Evolutionary conservation across 35 echinoderm and acorn worm genomes (phyloP).

Genomic region (Hemicentrotus pulcherrimus): DNA sequence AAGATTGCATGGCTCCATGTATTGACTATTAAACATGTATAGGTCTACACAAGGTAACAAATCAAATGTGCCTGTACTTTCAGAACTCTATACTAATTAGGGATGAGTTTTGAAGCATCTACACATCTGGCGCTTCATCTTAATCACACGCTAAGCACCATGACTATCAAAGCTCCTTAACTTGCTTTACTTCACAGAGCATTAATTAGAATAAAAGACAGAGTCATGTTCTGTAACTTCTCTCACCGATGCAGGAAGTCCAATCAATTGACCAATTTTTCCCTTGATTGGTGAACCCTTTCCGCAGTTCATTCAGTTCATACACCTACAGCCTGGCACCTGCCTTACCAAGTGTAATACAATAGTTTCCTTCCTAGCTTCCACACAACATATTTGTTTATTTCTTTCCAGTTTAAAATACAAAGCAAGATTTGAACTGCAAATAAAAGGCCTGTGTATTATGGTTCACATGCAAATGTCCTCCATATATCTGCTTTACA

Average conservation of each 20-base stretch:
- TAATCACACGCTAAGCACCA: background rate
- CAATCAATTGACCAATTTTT: constrained; percentile 19
- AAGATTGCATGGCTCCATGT: background rate
- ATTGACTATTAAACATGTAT: background rate
- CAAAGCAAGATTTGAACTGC: background rate
- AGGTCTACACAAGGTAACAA: background rate
- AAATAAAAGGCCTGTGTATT: background rate
- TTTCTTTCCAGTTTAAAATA: background rate
- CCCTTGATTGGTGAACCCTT: constrained; percentile 4
- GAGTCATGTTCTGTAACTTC: background rate
- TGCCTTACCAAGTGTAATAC: background rate
- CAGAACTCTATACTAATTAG: background rate
- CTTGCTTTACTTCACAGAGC: background rate
- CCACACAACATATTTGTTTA: background rate
- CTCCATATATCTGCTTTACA: too few species aligned
- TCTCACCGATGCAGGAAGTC: background rate
- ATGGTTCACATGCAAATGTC: too few species aligned
- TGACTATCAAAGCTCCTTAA: background rate
- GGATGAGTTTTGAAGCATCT: background rate
- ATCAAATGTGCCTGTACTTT: background rate
- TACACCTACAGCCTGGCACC: background rate
- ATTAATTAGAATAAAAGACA: background rate
- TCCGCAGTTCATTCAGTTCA: background rate
- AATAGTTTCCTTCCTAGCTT: background rate
- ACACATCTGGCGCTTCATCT: background rate